phyloP scores from a whole-genome alignment of 2,797 vertebrate species.

The Morus bassanus region DNA sequence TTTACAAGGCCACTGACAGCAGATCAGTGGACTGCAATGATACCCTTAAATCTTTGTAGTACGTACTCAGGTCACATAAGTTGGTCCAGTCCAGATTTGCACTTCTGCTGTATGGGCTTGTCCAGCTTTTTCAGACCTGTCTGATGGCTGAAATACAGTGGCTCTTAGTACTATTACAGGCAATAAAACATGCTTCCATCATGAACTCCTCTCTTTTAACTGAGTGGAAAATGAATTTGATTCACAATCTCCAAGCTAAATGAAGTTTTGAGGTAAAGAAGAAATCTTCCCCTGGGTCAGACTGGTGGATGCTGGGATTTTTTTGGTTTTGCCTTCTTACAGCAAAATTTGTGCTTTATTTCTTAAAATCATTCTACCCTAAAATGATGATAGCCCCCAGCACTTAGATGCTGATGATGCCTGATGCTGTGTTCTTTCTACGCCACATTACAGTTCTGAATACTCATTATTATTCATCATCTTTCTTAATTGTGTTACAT shows the following conservation, averaged over 20 bases:
- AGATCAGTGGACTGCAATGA: neutral
- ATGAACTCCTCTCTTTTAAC: neutral
- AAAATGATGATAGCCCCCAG: neutral
- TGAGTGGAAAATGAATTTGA: neutral
- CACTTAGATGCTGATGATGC: neutral
- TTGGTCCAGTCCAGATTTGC: neutral
- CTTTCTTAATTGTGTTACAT: conserved; percentile 14
- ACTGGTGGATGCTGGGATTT: neutral
- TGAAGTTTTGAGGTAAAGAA: neutral
- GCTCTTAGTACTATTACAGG: neutral
- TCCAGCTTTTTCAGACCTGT: neutral
- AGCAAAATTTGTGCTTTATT: neutral
- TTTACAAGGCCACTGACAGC: neutral
- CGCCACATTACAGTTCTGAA: neutral
- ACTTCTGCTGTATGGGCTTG: neutral
- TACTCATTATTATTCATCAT: conserved; percentile 18
- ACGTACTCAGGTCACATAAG: neutral
- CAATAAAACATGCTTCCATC: neutral
- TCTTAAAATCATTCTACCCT: neutral
- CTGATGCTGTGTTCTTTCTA: neutral
- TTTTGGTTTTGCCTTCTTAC: neutral
- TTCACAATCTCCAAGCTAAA: neutral
- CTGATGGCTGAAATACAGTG: neutral
- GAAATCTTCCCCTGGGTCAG: neutral
- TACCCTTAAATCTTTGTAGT: neutral